A percentile compares a stretch with the other conserved stretches of the same genome.
These are phyloP conservation scores for Lanistes nyassanus DNA, from an alignment of 1,140 invertebrate species.

Conservation along the genomic window DNA sequence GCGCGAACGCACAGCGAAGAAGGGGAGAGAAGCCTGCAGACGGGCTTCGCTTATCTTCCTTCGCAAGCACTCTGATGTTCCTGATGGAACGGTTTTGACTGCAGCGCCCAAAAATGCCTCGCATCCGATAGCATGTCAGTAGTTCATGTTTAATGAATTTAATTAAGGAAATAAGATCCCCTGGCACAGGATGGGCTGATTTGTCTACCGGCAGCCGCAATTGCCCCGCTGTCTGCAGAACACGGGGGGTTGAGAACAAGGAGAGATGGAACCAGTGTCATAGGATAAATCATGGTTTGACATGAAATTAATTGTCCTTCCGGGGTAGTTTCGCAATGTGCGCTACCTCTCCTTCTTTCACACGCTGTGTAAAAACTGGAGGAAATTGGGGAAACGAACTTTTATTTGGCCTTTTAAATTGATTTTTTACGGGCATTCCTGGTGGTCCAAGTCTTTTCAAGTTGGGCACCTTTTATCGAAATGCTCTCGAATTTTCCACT, in stretches of 20 bases:
- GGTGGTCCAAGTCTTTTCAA: too few relatives aligned
- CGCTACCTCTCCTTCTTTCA: too few relatives aligned
- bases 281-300: slow-evolving; percentile 11
- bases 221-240: not conserved
- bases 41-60: not conserved
- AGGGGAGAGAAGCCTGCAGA: not conserved
- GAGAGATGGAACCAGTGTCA: slow-evolving; percentile 11
- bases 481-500: too few relatives aligned
- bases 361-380: too few relatives aligned
- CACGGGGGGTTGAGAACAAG: not conserved
- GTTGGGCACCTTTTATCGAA: too few relatives aligned
- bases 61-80: slow-evolving; percentile 2
- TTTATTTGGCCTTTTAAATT: too few relatives aligned
- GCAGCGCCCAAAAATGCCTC: not conserved
- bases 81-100: not conserved
- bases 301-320: slow-evolving; percentile 21
- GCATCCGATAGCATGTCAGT: slow-evolving; percentile 9
- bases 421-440: too few relatives aligned
- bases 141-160: slow-evolving; percentile 7
- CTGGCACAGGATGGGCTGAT: slow-evolving; percentile 8
- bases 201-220: slow-evolving; percentile 4
- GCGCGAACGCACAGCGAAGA: too few relatives aligned
- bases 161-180: slow-evolving; percentile 12
- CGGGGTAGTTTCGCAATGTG: too few relatives aligned
- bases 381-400: too few relatives aligned